Evolutionary conservation across 2,113 vertebrate genomes (phyloP).

Genomic region (Chiloscyllium plagiosum): DNA sequence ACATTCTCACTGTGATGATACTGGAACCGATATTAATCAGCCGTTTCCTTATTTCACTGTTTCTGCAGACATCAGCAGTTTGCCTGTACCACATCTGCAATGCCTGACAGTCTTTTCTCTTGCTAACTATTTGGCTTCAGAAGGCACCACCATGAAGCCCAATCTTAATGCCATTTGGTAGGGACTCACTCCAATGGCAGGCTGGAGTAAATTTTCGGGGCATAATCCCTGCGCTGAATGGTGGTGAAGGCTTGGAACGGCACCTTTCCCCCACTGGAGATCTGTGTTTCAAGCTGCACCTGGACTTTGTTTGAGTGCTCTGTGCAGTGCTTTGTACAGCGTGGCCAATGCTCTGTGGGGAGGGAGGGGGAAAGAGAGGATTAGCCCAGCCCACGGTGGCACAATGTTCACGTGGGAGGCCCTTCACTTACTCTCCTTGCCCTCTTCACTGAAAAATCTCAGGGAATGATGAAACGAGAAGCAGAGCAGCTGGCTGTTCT

Average conservation of each 20-base stretch:
- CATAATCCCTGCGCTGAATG: background rate
- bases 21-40: background rate
- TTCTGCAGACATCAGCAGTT: background rate
- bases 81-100: background rate
- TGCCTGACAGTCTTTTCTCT: background rate
- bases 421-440: background rate
- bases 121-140: no score
- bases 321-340: background rate
- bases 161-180: background rate
- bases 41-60: background rate
- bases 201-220: background rate
- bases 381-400: no score
- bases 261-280: background rate
- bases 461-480: background rate
- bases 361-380: background rate
- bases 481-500: constrained; percentile 33
- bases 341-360: background rate
- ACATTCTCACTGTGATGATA: background rate
- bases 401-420: background rate
- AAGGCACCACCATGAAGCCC: background rate
- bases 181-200: background rate
- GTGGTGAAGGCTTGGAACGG: background rate
- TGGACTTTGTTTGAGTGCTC: background rate
- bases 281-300: background rate
- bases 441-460: background rate